Percentiles rank a stretch among this genome's conserved stretches.
Evolutionary conservation across 2,113 vertebrate genomes (phyloP).

Genomic region (Marcusenius ussheri): DNA sequence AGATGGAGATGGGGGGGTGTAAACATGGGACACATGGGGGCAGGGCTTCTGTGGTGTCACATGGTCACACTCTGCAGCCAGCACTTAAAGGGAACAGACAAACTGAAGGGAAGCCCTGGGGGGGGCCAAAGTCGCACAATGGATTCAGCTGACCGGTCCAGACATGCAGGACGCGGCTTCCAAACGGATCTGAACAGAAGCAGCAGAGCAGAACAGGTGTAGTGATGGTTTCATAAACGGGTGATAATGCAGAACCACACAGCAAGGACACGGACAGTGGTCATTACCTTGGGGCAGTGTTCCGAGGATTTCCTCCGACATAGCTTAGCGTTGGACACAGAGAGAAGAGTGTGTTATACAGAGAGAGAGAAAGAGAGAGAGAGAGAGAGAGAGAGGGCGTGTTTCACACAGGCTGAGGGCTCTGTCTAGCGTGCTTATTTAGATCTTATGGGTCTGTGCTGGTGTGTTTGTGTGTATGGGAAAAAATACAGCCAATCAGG

Average conservation of each 20-base stretch:
- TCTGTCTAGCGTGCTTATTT: neutral
- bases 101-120: neutral
- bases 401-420: neutral
- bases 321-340: conserved; percentile 60
- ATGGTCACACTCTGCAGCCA: neutral
- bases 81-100: neutral
- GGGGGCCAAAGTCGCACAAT: neutral
- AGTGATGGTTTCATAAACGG: neutral
- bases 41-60: neutral
- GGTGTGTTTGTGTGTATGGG: neutral
- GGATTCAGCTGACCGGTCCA: neutral
- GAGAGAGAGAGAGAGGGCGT: neutral
- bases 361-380: neutral
- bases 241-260: neutral
- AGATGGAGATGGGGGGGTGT: conserved; percentile 20
- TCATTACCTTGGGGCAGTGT: conserved; percentile 64
- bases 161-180: neutral
- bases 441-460: neutral
- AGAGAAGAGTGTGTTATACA: conserved; percentile 34
- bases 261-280: neutral
- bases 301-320: conserved; percentile 66
- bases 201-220: neutral
- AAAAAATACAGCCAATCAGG: neutral
- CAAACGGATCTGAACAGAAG: neutral
- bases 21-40: neutral